Conservation (phyloP, 2,113 vertebrate genomes). For the Aegithalos caudatus region DNA sequence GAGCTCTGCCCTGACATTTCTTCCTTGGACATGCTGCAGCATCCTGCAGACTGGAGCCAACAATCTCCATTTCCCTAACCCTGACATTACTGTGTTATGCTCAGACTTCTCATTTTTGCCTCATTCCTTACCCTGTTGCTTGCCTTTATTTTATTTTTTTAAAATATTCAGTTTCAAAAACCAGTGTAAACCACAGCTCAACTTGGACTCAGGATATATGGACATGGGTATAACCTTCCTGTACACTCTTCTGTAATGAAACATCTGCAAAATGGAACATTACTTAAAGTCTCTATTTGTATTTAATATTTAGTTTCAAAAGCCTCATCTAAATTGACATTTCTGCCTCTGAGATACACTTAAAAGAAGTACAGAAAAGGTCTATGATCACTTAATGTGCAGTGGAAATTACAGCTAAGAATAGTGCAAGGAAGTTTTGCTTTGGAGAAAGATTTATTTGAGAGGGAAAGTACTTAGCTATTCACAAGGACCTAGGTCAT, state of each 20-base stretch:
- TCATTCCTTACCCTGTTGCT: background rate
- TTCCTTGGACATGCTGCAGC: background rate
- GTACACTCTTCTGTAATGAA: background rate
- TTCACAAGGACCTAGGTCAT: constrained; percentile 18
- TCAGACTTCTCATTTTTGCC: background rate
- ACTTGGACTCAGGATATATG: background rate
- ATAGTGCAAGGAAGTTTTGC: constrained; percentile 26
- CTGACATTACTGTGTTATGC: background rate
- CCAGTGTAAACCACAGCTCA: background rate
- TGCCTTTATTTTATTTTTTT: too few species aligned
- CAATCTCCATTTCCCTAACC: rapidly evolving
- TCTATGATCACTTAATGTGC: constrained; percentile 19
- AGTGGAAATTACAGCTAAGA: constrained; percentile 4
- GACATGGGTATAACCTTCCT: background rate
- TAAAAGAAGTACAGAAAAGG: constrained; percentile 7
- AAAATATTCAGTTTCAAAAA: background rate
- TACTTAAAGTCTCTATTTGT: background rate
- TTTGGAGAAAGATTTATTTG: constrained; percentile 40
- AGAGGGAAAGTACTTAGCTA: background rate
- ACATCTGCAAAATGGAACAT: background rate
- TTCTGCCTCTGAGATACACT: constrained; percentile 4
- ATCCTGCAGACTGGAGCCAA: background rate
- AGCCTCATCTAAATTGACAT: background rate
- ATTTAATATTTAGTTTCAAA: background rate
- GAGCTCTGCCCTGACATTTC: background rate